These are phyloP conservation scores for Epinephelus coioides DNA, from an alignment of 2,797 vertebrate genomes.

Conservation along the genomic window DNA sequence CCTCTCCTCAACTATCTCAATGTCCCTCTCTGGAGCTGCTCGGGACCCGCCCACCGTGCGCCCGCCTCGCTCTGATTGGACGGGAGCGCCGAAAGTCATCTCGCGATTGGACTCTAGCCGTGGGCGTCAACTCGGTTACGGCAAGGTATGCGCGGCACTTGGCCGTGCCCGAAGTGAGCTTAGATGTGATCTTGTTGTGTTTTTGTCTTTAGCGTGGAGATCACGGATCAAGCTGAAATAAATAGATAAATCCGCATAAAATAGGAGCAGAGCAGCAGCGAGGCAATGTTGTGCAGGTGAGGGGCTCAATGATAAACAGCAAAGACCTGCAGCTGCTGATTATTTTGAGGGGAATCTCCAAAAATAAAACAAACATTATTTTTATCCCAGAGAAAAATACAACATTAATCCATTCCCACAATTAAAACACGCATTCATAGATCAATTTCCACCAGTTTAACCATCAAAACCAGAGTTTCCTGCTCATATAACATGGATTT, in stretches of 20 bases:
- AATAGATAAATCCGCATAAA: slow-evolving; percentile 62
- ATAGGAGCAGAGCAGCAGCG: neutral
- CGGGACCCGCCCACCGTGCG: slow-evolving; percentile 72
- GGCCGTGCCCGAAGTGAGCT: slow-evolving; percentile 48
- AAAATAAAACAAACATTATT: neutral
- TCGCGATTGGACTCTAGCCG: slow-evolving; percentile 68
- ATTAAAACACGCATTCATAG: neutral
- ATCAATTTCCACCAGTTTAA: too few species aligned
- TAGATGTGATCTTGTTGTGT: slow-evolving; percentile 74
- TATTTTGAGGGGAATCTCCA: neutral
- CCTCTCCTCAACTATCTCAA: slow-evolving; percentile 76
- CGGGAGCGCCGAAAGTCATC: neutral
- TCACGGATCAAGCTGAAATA: slow-evolving; percentile 69
- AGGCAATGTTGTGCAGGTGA: slow-evolving; percentile 41
- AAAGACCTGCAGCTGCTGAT: neutral
- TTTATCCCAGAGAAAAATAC: neutral
- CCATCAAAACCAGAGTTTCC: too few species aligned
- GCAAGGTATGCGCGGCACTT: slow-evolving; percentile 52
- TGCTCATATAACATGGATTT: neutral
- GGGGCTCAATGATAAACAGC: slow-evolving; percentile 33
- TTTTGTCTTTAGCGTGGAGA: slow-evolving; percentile 74
- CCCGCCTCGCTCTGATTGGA: slow-evolving; percentile 71
- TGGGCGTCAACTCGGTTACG: slow-evolving; percentile 64
- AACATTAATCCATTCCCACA: neutral
- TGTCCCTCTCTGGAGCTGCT: slow-evolving; percentile 74